A percentile compares a stretch with the other conserved stretches of the same genome.
These are phyloP conservation scores for Corydoras sp. DNA, from an alignment of 2,113 vertebrate genomes.

Conservation along the genomic window DNA sequence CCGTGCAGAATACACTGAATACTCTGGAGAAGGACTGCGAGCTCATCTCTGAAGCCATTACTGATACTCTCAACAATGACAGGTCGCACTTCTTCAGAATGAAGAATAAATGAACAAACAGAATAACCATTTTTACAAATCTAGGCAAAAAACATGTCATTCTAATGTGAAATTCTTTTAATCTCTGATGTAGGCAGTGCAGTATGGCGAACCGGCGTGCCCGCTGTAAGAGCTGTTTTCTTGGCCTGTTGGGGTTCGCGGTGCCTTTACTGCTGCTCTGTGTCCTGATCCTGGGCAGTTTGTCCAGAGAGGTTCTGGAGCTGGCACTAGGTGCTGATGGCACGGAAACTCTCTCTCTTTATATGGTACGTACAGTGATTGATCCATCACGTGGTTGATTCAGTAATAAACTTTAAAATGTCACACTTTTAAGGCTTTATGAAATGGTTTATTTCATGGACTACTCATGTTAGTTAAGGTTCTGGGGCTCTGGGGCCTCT, in stretches of 20 bases:
- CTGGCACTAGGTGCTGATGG: constrained; percentile 55
- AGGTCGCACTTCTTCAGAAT: constrained; percentile 48
- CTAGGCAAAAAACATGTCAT: background rate
- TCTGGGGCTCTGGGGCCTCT: too few species aligned
- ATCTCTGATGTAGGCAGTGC: constrained; percentile 51
- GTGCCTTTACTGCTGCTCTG: constrained; percentile 65
- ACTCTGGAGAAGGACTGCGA: constrained; percentile 72
- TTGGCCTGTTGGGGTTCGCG: constrained; percentile 65
- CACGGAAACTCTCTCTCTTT: constrained; percentile 56
- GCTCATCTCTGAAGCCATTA: constrained; percentile 63
- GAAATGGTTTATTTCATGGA: too few species aligned
- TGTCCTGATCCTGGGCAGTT: constrained; percentile 56
- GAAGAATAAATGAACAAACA: background rate
- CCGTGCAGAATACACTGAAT: constrained; percentile 70
- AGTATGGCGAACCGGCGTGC: constrained; percentile 57
- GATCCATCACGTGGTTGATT: too few species aligned
- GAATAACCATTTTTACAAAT: too few species aligned
- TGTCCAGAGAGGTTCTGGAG: constrained; percentile 60
- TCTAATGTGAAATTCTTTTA: background rate
- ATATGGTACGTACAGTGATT: constrained; percentile 57
- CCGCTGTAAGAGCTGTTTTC: constrained; percentile 64
- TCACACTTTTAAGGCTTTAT: too few species aligned
- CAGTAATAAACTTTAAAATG: too few species aligned
- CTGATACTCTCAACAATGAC: constrained; percentile 55
- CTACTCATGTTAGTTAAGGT: too few species aligned